A percentile compares a stretch with the other conserved stretches of the same genome.
Evolutionary conservation across 2,888 invertebrate genomes (phyloP).

Genomic region (Polydrusus pterygomalis): DNA sequence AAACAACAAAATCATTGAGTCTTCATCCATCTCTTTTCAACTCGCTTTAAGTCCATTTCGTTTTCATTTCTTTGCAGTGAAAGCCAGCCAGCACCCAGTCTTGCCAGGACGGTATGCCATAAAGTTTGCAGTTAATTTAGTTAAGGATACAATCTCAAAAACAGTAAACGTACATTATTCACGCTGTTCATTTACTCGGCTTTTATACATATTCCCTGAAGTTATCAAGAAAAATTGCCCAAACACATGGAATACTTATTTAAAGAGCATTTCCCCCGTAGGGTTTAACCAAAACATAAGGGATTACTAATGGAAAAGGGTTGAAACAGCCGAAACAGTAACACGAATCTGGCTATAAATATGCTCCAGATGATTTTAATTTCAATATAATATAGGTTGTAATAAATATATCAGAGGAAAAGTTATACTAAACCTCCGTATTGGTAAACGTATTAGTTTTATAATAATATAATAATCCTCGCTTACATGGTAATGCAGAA

Average conservation of each 20-base stretch:
- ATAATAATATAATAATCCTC: background rate
- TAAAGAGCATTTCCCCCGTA: background rate
- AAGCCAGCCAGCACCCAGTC: too few relatives aligned
- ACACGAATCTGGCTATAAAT: background rate
- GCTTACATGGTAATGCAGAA: too few relatives aligned
- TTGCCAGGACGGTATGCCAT: too few relatives aligned
- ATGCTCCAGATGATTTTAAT: conserved; percentile 2
- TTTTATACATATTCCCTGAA: background rate
- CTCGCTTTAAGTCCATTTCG: too few relatives aligned
- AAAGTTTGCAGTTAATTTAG: too few relatives aligned
- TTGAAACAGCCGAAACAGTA: background rate
- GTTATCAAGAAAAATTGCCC: background rate
- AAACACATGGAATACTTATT: background rate
- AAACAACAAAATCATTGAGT: too few relatives aligned
- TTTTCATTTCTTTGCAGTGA: too few relatives aligned
- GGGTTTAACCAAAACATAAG: background rate
- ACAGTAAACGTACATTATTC: too few relatives aligned
- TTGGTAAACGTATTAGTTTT: background rate
- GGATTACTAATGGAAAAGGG: conserved; percentile 1
- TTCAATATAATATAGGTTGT: background rate
- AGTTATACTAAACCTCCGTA: too few relatives aligned
- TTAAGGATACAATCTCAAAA: too few relatives aligned
- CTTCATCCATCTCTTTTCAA: too few relatives aligned
- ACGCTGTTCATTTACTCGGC: too few relatives aligned
- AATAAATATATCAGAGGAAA: background rate